Percentiles rank a stretch among this genome's conserved stretches.
Evolutionary conservation across 1,140 invertebrate species (phyloP).

Genomic region (Battus philenor): DNA sequence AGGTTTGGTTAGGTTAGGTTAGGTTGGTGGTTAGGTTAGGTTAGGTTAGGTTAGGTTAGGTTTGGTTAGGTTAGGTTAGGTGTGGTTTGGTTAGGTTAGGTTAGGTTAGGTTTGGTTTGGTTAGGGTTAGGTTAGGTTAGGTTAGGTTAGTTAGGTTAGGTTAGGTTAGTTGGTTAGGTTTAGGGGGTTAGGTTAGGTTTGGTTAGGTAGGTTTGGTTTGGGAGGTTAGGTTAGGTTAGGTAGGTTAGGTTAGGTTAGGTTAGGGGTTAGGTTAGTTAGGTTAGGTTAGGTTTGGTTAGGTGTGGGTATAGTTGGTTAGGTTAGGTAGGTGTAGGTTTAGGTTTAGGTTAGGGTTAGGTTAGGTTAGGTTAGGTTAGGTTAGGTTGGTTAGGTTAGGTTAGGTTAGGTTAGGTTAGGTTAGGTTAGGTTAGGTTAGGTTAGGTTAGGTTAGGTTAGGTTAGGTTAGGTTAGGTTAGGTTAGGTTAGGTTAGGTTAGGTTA

Average conservation of each 20-base stretch:
- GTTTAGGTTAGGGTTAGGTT: no score
- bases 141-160: slow-evolving; percentile 34
- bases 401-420: slow-evolving; percentile 36
- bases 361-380: slow-evolving; percentile 33
- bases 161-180: slow-evolving; percentile 34
- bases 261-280: slow-evolving; percentile 32
- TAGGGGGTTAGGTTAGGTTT: no score
- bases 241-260: slow-evolving; percentile 33
- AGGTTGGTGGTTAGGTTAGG: no score
- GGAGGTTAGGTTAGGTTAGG: slow-evolving; percentile 27
- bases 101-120: slow-evolving; percentile 25
- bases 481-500: slow-evolving; percentile 34
- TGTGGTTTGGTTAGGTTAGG: slow-evolving; percentile 16
- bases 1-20: slow-evolving; percentile 19
- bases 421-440: no score
- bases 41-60: slow-evolving; percentile 14
- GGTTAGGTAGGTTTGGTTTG: slow-evolving; percentile 33
- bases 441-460: slow-evolving; percentile 68
- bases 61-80: slow-evolving; percentile 18
- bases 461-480: slow-evolving; percentile 34
- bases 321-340: slow-evolving; percentile 46
- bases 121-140: no score
- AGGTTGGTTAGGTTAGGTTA: slow-evolving; percentile 38
- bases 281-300: slow-evolving; percentile 41
- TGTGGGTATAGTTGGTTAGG: slow-evolving; percentile 51